These are phyloP conservation scores for Saccostrea cuccullata DNA, from an alignment of 1,140 invertebrate species.

Conservation along the genomic window DNA sequence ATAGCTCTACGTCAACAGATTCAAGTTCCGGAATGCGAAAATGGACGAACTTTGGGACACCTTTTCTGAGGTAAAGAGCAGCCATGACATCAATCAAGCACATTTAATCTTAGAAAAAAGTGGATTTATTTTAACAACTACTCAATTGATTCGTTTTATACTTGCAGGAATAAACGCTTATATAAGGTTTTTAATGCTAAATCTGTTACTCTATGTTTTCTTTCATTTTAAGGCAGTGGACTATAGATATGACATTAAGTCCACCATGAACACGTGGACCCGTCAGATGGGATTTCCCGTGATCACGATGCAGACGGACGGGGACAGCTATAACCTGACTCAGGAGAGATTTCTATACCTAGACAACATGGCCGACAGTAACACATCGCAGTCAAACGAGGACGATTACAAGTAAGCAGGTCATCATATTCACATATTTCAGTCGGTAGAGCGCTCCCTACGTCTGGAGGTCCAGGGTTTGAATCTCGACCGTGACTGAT, in stretches of 20 bases:
- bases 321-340: conserved; percentile 64
- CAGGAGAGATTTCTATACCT: conserved; percentile 73
- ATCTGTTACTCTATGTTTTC: no score
- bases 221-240: conserved; percentile 61
- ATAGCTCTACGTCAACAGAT: conserved; percentile 73
- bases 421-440: no score
- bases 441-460: no score
- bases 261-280: conserved; percentile 79
- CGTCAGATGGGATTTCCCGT: conserved; percentile 77
- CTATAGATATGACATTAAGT: conserved; percentile 62
- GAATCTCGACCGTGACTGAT: no score
- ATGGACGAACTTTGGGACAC: conserved; percentile 79
- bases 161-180: no score
- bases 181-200: no score
- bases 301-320: conserved; percentile 62
- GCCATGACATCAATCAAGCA: no score
- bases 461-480: no score
- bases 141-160: no score
- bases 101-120: no score
- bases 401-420: conserved; percentile 49
- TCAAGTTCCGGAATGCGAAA: conserved; percentile 76
- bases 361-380: conserved; percentile 57
- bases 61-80: conserved; percentile 79
- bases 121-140: no score
- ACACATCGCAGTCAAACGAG: conserved; percentile 42